Base-by-base conservation (phyloP, 2,113 vertebrate genomes). In the Ophthalmolycus amberensis region DNA sequence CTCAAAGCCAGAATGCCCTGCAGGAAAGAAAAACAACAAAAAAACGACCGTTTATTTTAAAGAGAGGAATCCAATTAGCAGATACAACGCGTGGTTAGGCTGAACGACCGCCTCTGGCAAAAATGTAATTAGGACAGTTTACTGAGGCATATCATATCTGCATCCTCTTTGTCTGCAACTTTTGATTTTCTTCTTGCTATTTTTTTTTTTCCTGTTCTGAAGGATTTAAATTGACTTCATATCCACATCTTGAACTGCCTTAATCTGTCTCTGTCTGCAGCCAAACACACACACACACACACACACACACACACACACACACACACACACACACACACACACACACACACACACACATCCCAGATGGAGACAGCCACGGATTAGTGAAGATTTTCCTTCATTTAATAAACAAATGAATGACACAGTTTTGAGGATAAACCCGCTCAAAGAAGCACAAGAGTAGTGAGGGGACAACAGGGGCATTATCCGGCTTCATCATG, bases 331-430 rank as follows among this genome's bases (percentile, higher is more conserved):
- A 67, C 14, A 63, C 70, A 54, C 71, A 68, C 15, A 64, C 70
- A 48, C 46, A 48, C 42, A 56, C 48, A 56, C 38, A 40, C 50
- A 62, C 50, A 52, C n/a, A 44, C 71, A 64, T 60, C 82, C 87
- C 92, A 95, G 95, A 95, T 94, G 93, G 92, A 94, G 87, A 83
- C 44, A 34, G 83, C 60, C 60, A 16, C 32, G 92, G 95, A 95
- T 95, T 96, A 95, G 80, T 82, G 88, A 90, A 92, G 94, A 94
- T 95, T 94, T 93, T 87, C 90, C 85, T 92, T 88, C 90, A 89
- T 94, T 95, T 96, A 93, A 94, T 95, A 94, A 95, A 95, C 89
- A 92, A 90, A 87, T 83, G 83, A 84, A 84, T 93, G 93, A 87
- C 91, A 94, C 86, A 92, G 83, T 92, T 89, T 71, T 80, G 85